Conservation (phyloP, 2,797 vertebrate species). For the Mallotus villosus region DNA sequence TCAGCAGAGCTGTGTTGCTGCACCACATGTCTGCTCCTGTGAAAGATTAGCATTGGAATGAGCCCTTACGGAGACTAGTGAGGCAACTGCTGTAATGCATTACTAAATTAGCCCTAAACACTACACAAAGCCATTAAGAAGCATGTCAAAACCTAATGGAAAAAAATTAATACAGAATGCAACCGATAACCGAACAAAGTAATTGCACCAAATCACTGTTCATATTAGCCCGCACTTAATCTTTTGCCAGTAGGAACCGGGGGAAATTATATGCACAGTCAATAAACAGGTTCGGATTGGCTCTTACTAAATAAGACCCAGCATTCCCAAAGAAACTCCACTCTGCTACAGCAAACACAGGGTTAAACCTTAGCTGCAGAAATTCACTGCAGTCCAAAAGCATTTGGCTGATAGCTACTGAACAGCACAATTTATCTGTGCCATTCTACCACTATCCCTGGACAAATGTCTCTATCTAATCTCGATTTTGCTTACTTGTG, state of each 20-base stretch:
- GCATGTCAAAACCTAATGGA: constrained; percentile 66
- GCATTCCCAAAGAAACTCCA: constrained; percentile 66
- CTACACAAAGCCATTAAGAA: constrained; percentile 76
- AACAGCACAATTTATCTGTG: constrained; percentile 76
- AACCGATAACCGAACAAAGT: constrained; percentile 65
- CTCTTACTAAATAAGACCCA: constrained; percentile 65
- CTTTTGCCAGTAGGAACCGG: constrained; percentile 56
- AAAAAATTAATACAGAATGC: constrained; percentile 59
- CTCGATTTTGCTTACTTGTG: constrained; percentile 54
- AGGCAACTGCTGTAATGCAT: constrained; percentile 79
- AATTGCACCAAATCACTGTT: constrained; percentile 57
- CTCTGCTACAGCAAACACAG: constrained; percentile 66
- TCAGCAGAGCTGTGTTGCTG: constrained; percentile 74
- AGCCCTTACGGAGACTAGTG: constrained; percentile 81
- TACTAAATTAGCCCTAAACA: constrained; percentile 82
- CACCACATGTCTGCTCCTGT: constrained; percentile 70
- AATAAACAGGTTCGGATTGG: constrained; percentile 65
- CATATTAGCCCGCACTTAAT: constrained; percentile 60
- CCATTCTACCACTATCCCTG: constrained; percentile 60
- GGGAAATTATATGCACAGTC: constrained; percentile 59
- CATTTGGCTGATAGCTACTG: constrained; percentile 79
- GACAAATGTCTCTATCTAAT: constrained; percentile 57
- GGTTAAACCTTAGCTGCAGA: constrained; percentile 85
- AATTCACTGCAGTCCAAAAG: constrained; percentile 85
- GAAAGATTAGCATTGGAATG: constrained; percentile 71